phyloP scores from a whole-genome alignment of 2,113 vertebrate species.

The Leuciscus idus region DNA sequence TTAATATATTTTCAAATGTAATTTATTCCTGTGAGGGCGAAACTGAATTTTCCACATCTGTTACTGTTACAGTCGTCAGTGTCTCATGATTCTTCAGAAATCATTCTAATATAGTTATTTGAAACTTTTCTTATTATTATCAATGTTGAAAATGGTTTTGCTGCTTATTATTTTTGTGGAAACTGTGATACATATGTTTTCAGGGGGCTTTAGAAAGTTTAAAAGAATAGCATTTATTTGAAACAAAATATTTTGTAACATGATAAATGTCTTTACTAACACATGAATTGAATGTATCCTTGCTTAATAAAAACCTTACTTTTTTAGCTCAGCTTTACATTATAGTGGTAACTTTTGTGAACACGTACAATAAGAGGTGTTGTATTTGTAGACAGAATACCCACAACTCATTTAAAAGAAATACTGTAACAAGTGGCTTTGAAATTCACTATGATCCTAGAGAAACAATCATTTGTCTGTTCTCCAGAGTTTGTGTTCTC shows the following conservation, averaged over 20 bases:
- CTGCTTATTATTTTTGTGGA: too few species aligned
- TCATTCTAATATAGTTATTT: background rate
- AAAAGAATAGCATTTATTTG: too few species aligned
- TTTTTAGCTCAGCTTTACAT: constrained; percentile 5
- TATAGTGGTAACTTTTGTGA: background rate
- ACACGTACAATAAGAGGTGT: too few species aligned
- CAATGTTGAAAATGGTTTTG: too few species aligned
- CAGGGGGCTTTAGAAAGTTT: too few species aligned
- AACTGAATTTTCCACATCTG: too few species aligned
- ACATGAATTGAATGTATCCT: background rate
- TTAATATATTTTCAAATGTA: background rate
- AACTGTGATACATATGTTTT: too few species aligned
- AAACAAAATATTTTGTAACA: too few species aligned
- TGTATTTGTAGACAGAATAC: background rate
- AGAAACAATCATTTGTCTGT: background rate
- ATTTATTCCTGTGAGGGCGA: too few species aligned
- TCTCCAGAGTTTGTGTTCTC: constrained; percentile 82
- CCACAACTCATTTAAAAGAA: background rate
- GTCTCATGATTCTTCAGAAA: background rate
- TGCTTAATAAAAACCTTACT: background rate
- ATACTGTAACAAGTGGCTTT: background rate
- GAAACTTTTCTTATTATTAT: too few species aligned
- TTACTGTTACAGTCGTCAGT: background rate
- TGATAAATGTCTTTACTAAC: too few species aligned
- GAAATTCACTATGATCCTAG: background rate